Conservation (phyloP, 2,888 invertebrate species). For the Stenoptilia bipunctidactyla region DNA sequence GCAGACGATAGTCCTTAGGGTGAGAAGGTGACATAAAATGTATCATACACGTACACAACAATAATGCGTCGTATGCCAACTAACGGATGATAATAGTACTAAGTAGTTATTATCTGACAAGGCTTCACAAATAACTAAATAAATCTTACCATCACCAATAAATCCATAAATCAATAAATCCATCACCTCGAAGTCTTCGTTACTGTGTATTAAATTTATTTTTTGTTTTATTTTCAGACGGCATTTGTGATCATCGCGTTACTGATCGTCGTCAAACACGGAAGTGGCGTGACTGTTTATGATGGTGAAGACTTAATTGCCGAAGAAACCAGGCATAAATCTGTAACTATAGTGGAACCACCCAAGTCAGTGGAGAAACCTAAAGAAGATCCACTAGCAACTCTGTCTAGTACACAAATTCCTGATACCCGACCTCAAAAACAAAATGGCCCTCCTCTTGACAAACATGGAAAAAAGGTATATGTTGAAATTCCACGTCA, state of each 20-base stretch:
- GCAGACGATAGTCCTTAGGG: too few species aligned
- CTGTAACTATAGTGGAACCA: constrained; percentile 37
- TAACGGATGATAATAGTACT: too few species aligned
- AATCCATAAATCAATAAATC: too few species aligned
- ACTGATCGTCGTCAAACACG: constrained; percentile 56
- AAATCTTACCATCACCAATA: too few species aligned
- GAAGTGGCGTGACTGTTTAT: constrained; percentile 40
- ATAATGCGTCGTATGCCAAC: too few species aligned
- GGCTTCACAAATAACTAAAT: too few species aligned
- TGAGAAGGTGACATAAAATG: too few species aligned
- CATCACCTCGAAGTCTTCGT: too few species aligned
- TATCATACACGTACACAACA: too few species aligned
- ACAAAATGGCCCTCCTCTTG: constrained; percentile 30
- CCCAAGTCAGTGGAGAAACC: constrained; percentile 34
- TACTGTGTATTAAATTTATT: not conserved
- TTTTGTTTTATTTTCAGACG: constrained; percentile 36
- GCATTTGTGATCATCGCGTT: constrained; percentile 60
- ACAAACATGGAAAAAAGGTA: constrained; percentile 28
- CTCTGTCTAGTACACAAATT: constrained; percentile 17
- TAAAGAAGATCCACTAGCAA: constrained; percentile 13
- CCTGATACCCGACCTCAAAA: constrained; percentile 43
- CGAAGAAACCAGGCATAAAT: constrained; percentile 43
- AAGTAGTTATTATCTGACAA: too few species aligned
- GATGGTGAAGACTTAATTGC: constrained; percentile 44
- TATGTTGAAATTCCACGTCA: constrained; percentile 30